Evolutionary conservation across 2,113 vertebrate genomes (phyloP).

Genomic region (Ranitomeya imitator): DNA sequence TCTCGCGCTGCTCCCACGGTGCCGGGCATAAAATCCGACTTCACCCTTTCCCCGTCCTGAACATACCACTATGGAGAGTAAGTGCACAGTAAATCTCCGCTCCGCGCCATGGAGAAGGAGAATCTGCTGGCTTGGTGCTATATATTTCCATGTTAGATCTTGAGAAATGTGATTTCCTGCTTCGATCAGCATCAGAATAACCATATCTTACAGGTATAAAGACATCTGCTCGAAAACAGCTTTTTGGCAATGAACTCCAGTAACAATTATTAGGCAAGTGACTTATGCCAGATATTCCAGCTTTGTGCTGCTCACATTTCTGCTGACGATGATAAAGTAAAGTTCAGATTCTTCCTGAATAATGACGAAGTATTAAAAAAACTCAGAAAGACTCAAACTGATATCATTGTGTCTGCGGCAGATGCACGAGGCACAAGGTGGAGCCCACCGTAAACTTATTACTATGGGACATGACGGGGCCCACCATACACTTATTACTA

Average conservation of each 20-base stretch:
- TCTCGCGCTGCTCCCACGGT: slow-evolving; percentile 55
- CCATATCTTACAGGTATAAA: slow-evolving; percentile 49
- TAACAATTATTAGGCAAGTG: slow-evolving; percentile 25
- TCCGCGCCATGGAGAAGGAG: background rate
- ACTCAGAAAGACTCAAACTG: background rate
- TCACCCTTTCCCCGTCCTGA: slow-evolving; percentile 57
- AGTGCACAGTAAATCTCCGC: slow-evolving; percentile 54
- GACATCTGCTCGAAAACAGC: slow-evolving; percentile 40
- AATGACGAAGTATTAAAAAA: background rate
- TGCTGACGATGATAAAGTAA: slow-evolving; percentile 34
- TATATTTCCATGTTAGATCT: slow-evolving; percentile 28
- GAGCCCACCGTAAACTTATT: background rate
- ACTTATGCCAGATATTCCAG: slow-evolving; percentile 19
- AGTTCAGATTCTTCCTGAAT: slow-evolving; percentile 19
- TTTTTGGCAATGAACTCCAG: slow-evolving; percentile 33
- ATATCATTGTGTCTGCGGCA: background rate
- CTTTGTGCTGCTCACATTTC: slow-evolving; percentile 25
- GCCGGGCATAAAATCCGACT: slow-evolving; percentile 56
- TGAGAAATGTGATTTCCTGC: slow-evolving; percentile 26
- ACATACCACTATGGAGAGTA: slow-evolving; percentile 49
- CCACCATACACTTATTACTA: too few species aligned
- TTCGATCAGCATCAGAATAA: slow-evolving; percentile 51
- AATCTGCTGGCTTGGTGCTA: slow-evolving; percentile 17
- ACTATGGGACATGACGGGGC: too few species aligned
- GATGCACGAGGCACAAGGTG: background rate